Conservation (phyloP, 2,888 invertebrate genomes). For the Microctonus hyperodae region DNA sequence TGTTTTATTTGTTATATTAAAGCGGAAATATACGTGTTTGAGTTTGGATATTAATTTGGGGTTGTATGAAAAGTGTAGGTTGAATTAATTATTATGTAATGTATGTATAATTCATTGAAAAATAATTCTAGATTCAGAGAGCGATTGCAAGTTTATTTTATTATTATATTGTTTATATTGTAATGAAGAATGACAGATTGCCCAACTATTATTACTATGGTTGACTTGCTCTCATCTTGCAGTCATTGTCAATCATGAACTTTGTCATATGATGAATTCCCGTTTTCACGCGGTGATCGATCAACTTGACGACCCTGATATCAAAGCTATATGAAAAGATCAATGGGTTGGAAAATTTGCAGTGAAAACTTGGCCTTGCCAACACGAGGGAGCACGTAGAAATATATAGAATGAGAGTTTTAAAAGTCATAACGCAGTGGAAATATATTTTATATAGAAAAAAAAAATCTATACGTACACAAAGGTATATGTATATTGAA, state of each 20-base stretch:
- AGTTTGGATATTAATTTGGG: too few species aligned
- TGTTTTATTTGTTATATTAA: too few species aligned
- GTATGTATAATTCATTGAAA: too few species aligned
- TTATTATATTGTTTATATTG: slow-evolving; percentile 38
- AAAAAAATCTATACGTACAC: not conserved
- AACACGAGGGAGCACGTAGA: not conserved
- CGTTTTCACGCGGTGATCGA: slow-evolving; percentile 15
- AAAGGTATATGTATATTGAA: too few species aligned
- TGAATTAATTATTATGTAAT: too few species aligned
- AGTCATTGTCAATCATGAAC: slow-evolving; percentile 3
- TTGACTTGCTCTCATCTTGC: not conserved
- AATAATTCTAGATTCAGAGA: slow-evolving; percentile 35
- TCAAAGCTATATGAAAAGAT: not conserved
- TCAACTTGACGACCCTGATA: slow-evolving; percentile 16
- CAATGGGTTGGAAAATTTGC: slow-evolving; percentile 22
- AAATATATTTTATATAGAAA: not conserved
- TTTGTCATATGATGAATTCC: slow-evolving; percentile 3
- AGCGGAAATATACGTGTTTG: too few species aligned
- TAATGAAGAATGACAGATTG: slow-evolving; percentile 45
- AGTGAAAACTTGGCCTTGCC: slow-evolving; percentile 15
- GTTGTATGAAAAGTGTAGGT: too few species aligned
- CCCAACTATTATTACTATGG: slow-evolving; percentile 6
- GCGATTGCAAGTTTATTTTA: slow-evolving; percentile 19
- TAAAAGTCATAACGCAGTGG: not conserved
- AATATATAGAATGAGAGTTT: slow-evolving; percentile 10